Conservation (phyloP, 1,140 invertebrate species). For the Akabosia matsudoensis region DNA sequence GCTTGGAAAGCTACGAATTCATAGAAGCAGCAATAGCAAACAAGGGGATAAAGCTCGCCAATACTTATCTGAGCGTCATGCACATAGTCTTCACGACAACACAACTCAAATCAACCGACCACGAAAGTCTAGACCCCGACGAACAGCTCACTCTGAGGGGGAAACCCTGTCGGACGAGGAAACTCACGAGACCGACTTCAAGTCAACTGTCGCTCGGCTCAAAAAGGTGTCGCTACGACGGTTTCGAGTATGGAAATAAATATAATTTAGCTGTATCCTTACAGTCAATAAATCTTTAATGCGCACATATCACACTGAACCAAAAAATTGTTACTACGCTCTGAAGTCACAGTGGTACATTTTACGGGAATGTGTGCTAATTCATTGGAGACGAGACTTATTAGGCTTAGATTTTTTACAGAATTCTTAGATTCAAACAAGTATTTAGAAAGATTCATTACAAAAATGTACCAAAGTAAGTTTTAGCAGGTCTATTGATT, state of each 20-base stretch:
- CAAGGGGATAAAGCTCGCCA: constrained; percentile 48
- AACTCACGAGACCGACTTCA: constrained; percentile 52
- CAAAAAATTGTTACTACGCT: background rate
- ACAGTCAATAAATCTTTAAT: background rate
- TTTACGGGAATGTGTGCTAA: background rate
- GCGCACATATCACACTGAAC: background rate
- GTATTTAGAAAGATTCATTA: too few relatives aligned
- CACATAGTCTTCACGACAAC: constrained; percentile 47
- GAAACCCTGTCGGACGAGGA: constrained; percentile 62
- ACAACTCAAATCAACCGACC: constrained; percentile 49
- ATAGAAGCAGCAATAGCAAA: constrained; percentile 61
- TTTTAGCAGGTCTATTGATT: too few relatives aligned
- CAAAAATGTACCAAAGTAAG: too few relatives aligned
- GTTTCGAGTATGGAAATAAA: constrained; percentile 72
- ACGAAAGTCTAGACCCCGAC: constrained; percentile 53
- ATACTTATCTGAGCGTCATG: constrained; percentile 48
- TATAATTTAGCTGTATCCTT: constrained; percentile 36
- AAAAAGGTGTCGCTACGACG: constrained; percentile 72
- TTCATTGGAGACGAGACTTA: background rate
- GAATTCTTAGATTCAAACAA: too few relatives aligned
- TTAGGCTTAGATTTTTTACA: too few relatives aligned
- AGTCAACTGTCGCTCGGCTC: constrained; percentile 64
- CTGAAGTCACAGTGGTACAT: background rate
- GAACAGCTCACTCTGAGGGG: constrained; percentile 73
- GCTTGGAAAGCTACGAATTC: constrained; percentile 64